phyloP scores from a whole-genome alignment of 2,113 vertebrate species.

The Anoplopoma fimbria region DNA sequence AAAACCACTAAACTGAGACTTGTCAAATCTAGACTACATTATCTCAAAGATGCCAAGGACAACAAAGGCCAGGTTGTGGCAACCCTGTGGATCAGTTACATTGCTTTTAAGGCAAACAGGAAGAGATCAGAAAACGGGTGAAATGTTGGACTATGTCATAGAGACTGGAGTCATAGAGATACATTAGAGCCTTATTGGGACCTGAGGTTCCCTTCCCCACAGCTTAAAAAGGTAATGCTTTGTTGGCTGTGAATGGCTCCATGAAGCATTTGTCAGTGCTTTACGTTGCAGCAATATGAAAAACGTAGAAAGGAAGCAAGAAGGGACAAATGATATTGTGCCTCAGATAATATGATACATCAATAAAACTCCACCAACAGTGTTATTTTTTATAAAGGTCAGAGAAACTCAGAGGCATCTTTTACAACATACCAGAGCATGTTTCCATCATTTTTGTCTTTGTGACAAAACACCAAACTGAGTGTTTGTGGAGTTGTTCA shows the following conservation, averaged over 20 bases:
- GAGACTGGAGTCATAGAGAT: too few species aligned
- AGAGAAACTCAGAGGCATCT: neutral
- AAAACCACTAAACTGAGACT: too few species aligned
- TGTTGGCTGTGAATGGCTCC: too few species aligned
- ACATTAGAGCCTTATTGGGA: too few species aligned
- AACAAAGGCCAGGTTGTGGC: too few species aligned
- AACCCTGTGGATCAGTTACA: neutral
- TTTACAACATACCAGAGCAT: too few species aligned
- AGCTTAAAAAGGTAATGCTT: too few species aligned
- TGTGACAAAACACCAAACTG: neutral
- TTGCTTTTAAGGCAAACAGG: neutral
- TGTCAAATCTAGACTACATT: too few species aligned
- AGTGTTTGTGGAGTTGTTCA: constrained; percentile 17
- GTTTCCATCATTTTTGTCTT: neutral
- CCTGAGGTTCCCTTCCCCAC: too few species aligned
- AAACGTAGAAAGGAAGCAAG: neutral
- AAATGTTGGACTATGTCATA: neutral
- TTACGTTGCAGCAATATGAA: neutral
- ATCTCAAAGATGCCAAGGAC: too few species aligned
- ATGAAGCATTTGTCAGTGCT: neutral
- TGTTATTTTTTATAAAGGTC: neutral
- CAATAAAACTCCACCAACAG: neutral
- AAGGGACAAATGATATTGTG: neutral
- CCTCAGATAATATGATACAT: neutral
- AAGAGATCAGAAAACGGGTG: neutral